Conservation (phyloP, 2,113 vertebrate genomes). For the Entelurus aequoreus region DNA sequence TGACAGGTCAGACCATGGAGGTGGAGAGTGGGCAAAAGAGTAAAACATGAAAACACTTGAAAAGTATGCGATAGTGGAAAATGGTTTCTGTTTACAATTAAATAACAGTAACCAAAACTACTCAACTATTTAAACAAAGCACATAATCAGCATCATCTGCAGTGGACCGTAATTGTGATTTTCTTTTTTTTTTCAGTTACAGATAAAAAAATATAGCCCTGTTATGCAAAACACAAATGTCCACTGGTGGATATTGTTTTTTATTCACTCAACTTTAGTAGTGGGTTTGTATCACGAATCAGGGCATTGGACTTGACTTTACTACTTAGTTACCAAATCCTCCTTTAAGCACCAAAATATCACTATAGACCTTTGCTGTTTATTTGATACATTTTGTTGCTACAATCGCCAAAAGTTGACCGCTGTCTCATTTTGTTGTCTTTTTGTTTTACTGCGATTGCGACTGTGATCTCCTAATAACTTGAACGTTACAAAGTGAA, state of each 20-base stretch:
- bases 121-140: too few relatives aligned
- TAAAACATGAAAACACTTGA: constrained; percentile 1
- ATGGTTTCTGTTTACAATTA: not conserved
- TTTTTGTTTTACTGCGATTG: not conserved
- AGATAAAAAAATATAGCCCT: too few relatives aligned
- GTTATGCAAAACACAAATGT: not conserved
- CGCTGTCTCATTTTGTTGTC: not conserved
- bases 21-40: constrained; percentile 4
- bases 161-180: too few relatives aligned
- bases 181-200: too few relatives aligned
- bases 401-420: not conserved
- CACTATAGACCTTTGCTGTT: too few relatives aligned
- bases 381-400: too few relatives aligned
- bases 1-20: constrained; percentile 54
- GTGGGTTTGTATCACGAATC: not conserved
- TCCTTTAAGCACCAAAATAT: constrained; percentile 13
- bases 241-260: not conserved
- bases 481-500: not conserved
- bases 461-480: not conserved
- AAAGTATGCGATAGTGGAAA: not conserved
- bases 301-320: constrained; percentile 15
- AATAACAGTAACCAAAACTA: not conserved
- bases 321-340: constrained; percentile 24
- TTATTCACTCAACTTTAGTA: constrained; percentile 1
- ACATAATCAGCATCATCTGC: too few relatives aligned